Percentiles rank a stretch among this genome's conserved stretches.
These are phyloP conservation scores for Pteria penguin DNA, from an alignment of 2,888 invertebrate genomes.

Conservation along the genomic window DNA sequence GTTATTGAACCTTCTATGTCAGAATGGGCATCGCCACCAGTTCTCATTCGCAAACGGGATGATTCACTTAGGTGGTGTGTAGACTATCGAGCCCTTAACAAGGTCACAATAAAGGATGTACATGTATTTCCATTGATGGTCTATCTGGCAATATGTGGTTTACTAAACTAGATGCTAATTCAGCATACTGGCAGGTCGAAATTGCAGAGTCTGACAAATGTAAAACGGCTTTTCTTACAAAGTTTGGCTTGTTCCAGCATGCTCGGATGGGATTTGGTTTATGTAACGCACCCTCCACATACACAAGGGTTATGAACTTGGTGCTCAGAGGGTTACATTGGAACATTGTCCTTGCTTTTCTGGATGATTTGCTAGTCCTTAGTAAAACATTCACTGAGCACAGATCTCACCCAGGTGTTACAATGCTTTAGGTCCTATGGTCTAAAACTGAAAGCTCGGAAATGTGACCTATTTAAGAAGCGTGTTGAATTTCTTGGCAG, in stretches of 20 bases:
- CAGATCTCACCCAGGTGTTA: slow-evolving; percentile 4
- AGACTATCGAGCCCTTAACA: background rate
- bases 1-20: slow-evolving; percentile 10
- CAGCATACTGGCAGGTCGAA: no score
- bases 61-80: slow-evolving; percentile 6
- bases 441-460: slow-evolving; percentile 34
- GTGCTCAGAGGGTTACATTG: slow-evolving; percentile 31
- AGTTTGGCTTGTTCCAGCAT: background rate
- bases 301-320: slow-evolving; percentile 7
- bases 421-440: slow-evolving; percentile 21
- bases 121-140: background rate
- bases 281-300: background rate
- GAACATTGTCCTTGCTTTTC: slow-evolving; percentile 22
- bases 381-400: slow-evolving; percentile 7
- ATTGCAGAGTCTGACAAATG: no score
- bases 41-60: slow-evolving; percentile 1
- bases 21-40: background rate
- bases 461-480: slow-evolving; percentile 40
- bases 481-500: slow-evolving; percentile 39
- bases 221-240: background rate
- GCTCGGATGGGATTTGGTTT: no score
- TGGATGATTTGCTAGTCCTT: slow-evolving; percentile 36
- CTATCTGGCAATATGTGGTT: background rate
- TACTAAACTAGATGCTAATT: no score
- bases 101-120: background rate